These are phyloP conservation scores for Polypedilum pembai DNA, from an alignment of 1,140 invertebrate species.

Conservation along the genomic window DNA sequence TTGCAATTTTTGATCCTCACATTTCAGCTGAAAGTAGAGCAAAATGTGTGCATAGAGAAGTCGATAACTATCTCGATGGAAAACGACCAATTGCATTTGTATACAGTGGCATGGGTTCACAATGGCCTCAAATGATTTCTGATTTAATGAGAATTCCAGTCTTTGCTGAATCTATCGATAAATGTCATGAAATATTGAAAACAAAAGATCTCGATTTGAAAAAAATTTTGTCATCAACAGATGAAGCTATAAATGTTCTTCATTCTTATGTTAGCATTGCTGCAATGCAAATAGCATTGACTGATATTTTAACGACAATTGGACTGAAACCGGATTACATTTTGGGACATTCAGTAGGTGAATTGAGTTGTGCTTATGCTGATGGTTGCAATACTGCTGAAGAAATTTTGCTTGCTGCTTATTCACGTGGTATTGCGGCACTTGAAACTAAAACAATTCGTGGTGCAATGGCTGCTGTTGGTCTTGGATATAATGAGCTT, in stretches of 20 bases:
- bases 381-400: conserved; percentile 66
- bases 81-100: conserved; percentile 53
- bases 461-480: conserved; percentile 58
- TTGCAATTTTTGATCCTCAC: background rate
- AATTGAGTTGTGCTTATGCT: conserved; percentile 66
- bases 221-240: conserved; percentile 52
- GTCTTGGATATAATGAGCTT: conserved; percentile 58
- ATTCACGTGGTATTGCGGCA: conserved; percentile 64
- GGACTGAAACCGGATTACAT: conserved; percentile 56
- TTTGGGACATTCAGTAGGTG: conserved; percentile 58
- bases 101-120: conserved; percentile 65
- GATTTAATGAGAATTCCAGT: conserved; percentile 55
- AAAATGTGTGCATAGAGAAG: background rate
- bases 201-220: conserved; percentile 58
- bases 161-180: conserved; percentile 58
- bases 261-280: conserved; percentile 39
- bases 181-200: conserved; percentile 52
- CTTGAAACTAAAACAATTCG: conserved; percentile 53
- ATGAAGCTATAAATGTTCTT: conserved; percentile 43
- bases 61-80: conserved; percentile 37
- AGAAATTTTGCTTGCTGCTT: conserved; percentile 60
- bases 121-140: conserved; percentile 59
- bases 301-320: conserved; percentile 58
- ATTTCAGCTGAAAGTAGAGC: background rate
- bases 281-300: conserved; percentile 58